A percentile compares a stretch with the other conserved stretches of the same genome.
These are phyloP conservation scores for Tillus elongatus DNA, from an alignment of 2,888 invertebrate genomes.

Conservation along the genomic window DNA sequence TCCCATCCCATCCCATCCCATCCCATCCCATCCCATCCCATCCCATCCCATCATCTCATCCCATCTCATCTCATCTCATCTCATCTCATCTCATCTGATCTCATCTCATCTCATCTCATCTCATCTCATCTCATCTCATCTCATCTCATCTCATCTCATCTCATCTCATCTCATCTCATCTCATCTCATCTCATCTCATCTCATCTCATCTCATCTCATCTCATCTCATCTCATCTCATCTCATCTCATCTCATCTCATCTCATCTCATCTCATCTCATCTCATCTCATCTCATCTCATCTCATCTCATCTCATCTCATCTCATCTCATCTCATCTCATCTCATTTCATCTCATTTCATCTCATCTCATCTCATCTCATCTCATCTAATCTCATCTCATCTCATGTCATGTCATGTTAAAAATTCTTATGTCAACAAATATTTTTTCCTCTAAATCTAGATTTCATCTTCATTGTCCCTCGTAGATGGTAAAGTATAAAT, in stretches of 20 bases:
- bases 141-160: slow-evolving; percentile 3
- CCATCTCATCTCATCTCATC: slow-evolving; percentile 2
- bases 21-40: background rate
- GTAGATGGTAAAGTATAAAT: too few relatives aligned
- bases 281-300: background rate
- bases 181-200: background rate
- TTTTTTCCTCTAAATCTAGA: background rate
- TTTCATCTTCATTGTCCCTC: background rate
- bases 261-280: background rate
- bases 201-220: background rate
- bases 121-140: slow-evolving; percentile 3
- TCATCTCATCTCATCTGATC: slow-evolving; percentile 2
- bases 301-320: background rate
- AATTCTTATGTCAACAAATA: background rate
- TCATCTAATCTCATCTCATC: slow-evolving; percentile 2
- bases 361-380: background rate
- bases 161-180: background rate
- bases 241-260: background rate
- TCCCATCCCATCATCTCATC: slow-evolving; percentile 1
- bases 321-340: background rate
- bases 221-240: background rate
- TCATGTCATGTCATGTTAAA: background rate
- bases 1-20: background rate
- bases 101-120: slow-evolving; percentile 3
- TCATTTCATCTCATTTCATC: background rate